Evolutionary conservation across 2,797 vertebrate genomes (phyloP).

Genomic region (Mallotus villosus): DNA sequence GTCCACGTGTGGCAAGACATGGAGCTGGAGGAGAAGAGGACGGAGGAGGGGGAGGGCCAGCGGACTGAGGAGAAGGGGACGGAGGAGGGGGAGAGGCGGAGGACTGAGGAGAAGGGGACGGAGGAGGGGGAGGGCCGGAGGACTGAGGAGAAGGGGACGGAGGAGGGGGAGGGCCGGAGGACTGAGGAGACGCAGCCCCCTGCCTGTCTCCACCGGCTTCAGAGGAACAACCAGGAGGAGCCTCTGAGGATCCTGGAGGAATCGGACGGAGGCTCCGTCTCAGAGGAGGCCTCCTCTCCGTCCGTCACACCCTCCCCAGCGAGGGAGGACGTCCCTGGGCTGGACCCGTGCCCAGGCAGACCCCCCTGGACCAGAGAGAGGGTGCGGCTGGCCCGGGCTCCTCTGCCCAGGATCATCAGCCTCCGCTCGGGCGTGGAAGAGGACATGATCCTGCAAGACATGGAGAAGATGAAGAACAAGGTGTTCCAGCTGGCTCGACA

Average conservation of each 20-base stretch:
- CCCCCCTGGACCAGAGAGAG: constrained; percentile 37
- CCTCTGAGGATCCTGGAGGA: constrained; percentile 78
- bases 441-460: constrained; percentile 75
- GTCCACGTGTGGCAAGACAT: constrained; percentile 81
- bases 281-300: constrained; percentile 54
- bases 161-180: constrained; percentile 27
- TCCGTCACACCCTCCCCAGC: constrained; percentile 53
- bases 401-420: constrained; percentile 66
- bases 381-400: constrained; percentile 42
- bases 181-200: constrained; percentile 9
- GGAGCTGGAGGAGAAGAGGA: constrained; percentile 59
- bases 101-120: constrained; percentile 27
- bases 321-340: constrained; percentile 39
- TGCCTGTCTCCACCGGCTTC: not conserved
- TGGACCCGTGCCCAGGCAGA: constrained; percentile 40
- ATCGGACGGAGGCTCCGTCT: constrained; percentile 61
- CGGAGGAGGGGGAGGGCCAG: constrained; percentile 24
- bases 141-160: constrained; percentile 28
- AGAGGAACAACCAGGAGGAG: constrained; percentile 55
- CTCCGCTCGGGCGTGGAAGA: constrained; percentile 66
- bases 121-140: constrained; percentile 28
- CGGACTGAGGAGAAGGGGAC: constrained; percentile 27
- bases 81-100: constrained; percentile 25
- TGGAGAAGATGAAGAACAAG: constrained; percentile 85
- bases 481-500: constrained; percentile 94